Conservation (phyloP, 2,113 vertebrate species). For the Stegostoma tigrinum region DNA sequence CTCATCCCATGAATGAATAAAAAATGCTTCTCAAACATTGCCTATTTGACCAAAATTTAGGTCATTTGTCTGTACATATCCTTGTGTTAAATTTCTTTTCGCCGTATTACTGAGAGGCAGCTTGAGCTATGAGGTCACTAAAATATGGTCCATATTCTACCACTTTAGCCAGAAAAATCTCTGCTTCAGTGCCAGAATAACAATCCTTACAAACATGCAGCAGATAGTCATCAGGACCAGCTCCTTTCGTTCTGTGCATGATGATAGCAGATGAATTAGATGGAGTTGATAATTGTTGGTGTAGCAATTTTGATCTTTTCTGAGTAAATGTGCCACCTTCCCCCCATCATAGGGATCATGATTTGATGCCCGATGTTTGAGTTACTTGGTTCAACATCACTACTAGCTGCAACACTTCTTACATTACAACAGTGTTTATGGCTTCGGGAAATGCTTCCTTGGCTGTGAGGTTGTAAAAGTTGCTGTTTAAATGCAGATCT, state of each 20-base stretch:
- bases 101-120: too few species aligned
- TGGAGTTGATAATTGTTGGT: neutral
- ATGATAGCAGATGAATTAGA: neutral
- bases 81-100: neutral
- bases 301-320: neutral
- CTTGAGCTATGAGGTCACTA: neutral
- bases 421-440: too few species aligned
- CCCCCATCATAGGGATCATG: neutral
- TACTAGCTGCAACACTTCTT: too few species aligned
- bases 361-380: neutral
- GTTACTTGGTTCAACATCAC: neutral
- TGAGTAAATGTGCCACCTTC: neutral
- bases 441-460: too few species aligned
- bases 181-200: neutral
- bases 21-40: neutral
- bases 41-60: neutral
- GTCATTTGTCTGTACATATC: neutral
- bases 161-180: neutral
- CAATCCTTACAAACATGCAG: neutral
- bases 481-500: neutral
- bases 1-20: too few species aligned
- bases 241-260: neutral
- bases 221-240: neutral
- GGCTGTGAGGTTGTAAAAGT: too few species aligned
- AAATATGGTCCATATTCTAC: neutral